Base-by-base conservation (phyloP, 2,888 invertebrate genomes). In the Cremastobaeus sp. region DNA sequence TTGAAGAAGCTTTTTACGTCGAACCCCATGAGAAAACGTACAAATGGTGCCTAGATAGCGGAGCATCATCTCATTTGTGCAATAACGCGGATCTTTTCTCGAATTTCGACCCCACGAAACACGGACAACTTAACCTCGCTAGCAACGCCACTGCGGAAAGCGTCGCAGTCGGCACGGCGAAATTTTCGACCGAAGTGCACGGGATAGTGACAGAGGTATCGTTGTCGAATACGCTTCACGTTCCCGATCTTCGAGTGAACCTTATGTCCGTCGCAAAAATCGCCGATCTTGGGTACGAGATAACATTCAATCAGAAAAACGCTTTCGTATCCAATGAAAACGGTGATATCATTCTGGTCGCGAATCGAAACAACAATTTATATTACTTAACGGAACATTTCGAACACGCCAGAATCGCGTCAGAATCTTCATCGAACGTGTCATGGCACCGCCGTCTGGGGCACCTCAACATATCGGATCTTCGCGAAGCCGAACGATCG, bases 361-460 rank as follows among this genome's bases (percentile, higher is more conserved):
- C 32, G 11, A 3, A 32, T n/a, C 32, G 5, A 3, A 11, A n/a
- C n/a, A 11, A 32, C 3, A 11, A 11, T 6, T 32, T 32, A n/a
- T 32, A 32, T 32, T 32, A 32, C 32, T 9, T 32, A 32, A 9
- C n/a, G 3, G 32, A 32, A 32, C 32, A 8, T n/a, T 32, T 3
- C n/a, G 32, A 32, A 9, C 32, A 32, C 3, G 32, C 11, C 11
- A 9, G 32, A 32, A 32, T 32, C 3, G 11, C 32, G 25, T 32
- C 32, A 9, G 11, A 9, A 32, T n/a, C 32, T 11, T n/a, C 8
- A n/a, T 3, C 32, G n/a, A n/a, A n/a, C 3, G 17, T 47, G 0
- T 54, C 35, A 1, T 54, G 54, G 54, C 54, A 54, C 9, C n/a
- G 54, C 1, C 39, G 39, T 8, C 41, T 54, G 3, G 54, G 35